Conservation (phyloP, 2,888 invertebrate species). For the Nephrocerus scutellatus region DNA sequence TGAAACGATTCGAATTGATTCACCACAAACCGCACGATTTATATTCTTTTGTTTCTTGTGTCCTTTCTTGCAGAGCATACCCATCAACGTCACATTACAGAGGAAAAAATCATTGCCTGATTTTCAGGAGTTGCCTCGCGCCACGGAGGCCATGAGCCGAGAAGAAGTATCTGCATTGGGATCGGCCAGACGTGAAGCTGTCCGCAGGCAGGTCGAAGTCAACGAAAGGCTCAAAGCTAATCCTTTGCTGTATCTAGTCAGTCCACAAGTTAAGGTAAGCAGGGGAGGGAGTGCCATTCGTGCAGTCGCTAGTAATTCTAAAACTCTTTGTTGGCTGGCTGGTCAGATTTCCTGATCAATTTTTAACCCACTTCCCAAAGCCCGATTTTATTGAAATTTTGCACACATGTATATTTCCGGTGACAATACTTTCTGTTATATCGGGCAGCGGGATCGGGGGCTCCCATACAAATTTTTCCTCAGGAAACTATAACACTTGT, state of each 20-base stretch:
- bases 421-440: too few species aligned
- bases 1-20: constrained; percentile 35
- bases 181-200: constrained; percentile 88
- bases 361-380: too few species aligned
- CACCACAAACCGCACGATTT: constrained; percentile 4
- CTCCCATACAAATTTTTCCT: too few species aligned
- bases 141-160: constrained; percentile 78
- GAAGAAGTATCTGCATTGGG: constrained; percentile 94
- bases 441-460: too few species aligned
- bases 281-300: too few species aligned
- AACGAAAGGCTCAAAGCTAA: constrained; percentile 88
- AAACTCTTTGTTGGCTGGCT: too few species aligned
- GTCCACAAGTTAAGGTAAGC: constrained; percentile 93
- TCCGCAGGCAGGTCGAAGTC: constrained; percentile 84
- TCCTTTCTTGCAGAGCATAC: constrained; percentile 59
- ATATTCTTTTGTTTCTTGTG: constrained; percentile 21
- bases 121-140: constrained; percentile 74
- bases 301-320: too few species aligned
- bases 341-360: too few species aligned
- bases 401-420: too few species aligned
- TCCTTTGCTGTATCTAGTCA: constrained; percentile 90
- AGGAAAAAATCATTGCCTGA: constrained; percentile 97
- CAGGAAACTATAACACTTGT: too few species aligned
- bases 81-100: constrained; percentile 71
- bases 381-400: too few species aligned